Conservation (phyloP, 2,113 vertebrate genomes). For the Pedionomus torquatus region DNA sequence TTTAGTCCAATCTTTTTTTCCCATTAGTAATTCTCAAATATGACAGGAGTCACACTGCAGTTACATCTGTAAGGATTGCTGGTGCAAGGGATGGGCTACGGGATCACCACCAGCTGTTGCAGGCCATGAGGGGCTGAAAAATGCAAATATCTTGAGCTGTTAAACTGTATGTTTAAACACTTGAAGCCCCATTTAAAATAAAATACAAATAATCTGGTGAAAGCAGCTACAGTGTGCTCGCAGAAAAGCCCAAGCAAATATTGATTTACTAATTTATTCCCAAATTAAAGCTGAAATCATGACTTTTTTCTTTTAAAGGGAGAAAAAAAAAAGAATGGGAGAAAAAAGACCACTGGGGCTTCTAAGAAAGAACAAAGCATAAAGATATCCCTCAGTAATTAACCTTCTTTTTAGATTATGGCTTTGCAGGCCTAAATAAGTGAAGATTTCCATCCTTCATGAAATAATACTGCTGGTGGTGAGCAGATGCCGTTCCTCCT, state of each 20-base stretch:
- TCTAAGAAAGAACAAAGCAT: neutral
- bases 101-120: neutral
- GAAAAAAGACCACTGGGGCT: neutral
- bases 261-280: neutral
- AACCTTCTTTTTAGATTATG: neutral
- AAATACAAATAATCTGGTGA: neutral
- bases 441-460: neutral
- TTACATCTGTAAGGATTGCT: neutral
- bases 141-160: neutral
- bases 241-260: neutral
- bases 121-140: neutral
- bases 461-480: neutral
- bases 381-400: neutral
- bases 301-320: neutral
- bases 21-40: neutral
- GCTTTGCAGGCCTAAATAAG: neutral
- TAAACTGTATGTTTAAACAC: neutral
- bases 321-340: neutral
- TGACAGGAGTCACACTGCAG: neutral
- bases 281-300: neutral
- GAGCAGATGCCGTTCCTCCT: neutral
- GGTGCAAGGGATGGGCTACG: neutral
- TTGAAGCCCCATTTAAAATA: neutral
- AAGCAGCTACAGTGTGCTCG: neutral
- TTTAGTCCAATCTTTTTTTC: neutral